Conservation (phyloP, 2,113 vertebrate genomes). For the Engystomops pustulosus region DNA sequence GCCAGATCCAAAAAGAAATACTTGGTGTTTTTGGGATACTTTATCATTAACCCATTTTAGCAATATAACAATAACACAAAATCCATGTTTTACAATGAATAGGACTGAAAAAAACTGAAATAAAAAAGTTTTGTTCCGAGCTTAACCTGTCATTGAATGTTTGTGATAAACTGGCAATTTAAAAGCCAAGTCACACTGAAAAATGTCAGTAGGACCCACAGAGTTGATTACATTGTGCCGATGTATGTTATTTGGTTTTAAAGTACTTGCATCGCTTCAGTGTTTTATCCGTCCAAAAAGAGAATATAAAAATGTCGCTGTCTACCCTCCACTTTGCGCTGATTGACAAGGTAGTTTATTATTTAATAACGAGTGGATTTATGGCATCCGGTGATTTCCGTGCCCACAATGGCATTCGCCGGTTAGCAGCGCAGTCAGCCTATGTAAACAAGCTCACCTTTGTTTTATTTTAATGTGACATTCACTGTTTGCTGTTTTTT, state of each 20-base stretch:
- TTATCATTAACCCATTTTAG: not conserved
- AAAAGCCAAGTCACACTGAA: constrained; percentile 37
- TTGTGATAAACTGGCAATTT: constrained; percentile 18
- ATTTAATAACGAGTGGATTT: constrained; percentile 8
- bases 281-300: not conserved
- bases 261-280: not conserved
- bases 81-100: not conserved
- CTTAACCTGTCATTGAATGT: not conserved
- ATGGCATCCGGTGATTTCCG: not conserved
- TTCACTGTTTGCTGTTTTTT: constrained; percentile 1
- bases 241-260: constrained; percentile 32
- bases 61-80: not conserved
- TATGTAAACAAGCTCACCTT: constrained; percentile 8
- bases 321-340: not conserved
- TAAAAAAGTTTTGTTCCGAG: constrained; percentile 3
- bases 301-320: not conserved
- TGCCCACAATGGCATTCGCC: not conserved
- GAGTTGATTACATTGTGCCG: constrained; percentile 42
- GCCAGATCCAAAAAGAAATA: not conserved
- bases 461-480: constrained; percentile 27
- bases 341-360: not conserved
- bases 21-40: not conserved
- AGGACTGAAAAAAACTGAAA: not conserved
- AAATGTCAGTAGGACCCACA: constrained; percentile 28
- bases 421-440: not conserved